Evolutionary conservation across 2,888 invertebrate genomes (phyloP).

Genomic region (Mystacides longicornis): DNA sequence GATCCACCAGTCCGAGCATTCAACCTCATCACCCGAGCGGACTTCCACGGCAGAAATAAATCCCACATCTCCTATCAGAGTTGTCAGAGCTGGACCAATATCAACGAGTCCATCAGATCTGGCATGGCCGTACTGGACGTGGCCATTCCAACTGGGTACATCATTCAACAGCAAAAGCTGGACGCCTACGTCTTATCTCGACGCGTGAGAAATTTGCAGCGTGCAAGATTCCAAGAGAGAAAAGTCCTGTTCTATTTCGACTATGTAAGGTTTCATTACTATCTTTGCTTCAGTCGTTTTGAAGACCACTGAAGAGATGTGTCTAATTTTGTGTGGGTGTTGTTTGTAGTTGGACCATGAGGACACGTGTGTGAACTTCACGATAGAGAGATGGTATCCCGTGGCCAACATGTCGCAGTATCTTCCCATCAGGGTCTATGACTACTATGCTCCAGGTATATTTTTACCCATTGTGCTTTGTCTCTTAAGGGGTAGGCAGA

Average conservation of each 20-base stretch:
- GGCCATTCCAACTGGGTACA: slow-evolving; percentile 83
- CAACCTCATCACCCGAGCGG: slow-evolving; percentile 63
- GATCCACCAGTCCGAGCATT: slow-evolving; percentile 77
- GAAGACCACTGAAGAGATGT: too few species aligned
- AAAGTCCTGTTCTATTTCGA: slow-evolving; percentile 92
- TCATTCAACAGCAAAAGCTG: slow-evolving; percentile 82
- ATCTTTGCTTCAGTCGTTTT: too few species aligned
- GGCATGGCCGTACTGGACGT: slow-evolving; percentile 86
- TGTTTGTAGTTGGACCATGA: slow-evolving; percentile 63
- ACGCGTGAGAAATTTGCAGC: slow-evolving; percentile 70
- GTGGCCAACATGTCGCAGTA: slow-evolving; percentile 95
- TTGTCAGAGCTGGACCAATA: slow-evolving; percentile 83
- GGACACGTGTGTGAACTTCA: slow-evolving; percentile 85
- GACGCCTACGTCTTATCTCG: slow-evolving; percentile 78
- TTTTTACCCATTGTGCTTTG: too few species aligned
- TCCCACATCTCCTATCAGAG: slow-evolving; percentile 82
- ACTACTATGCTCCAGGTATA: slow-evolving; percentile 92
- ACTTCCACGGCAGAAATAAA: slow-evolving; percentile 84
- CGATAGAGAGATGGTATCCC: slow-evolving; percentile 90
- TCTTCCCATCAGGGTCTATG: slow-evolving; percentile 83
- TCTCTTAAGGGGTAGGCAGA: too few species aligned
- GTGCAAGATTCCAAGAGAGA: slow-evolving; percentile 72
- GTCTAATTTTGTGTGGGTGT: not conserved
- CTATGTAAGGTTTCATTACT: slow-evolving; percentile 69
- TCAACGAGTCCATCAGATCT: slow-evolving; percentile 71